These are phyloP conservation scores for Decapterus maruadsi DNA, from an alignment of 2,797 vertebrate genomes.

Conservation along the genomic window DNA sequence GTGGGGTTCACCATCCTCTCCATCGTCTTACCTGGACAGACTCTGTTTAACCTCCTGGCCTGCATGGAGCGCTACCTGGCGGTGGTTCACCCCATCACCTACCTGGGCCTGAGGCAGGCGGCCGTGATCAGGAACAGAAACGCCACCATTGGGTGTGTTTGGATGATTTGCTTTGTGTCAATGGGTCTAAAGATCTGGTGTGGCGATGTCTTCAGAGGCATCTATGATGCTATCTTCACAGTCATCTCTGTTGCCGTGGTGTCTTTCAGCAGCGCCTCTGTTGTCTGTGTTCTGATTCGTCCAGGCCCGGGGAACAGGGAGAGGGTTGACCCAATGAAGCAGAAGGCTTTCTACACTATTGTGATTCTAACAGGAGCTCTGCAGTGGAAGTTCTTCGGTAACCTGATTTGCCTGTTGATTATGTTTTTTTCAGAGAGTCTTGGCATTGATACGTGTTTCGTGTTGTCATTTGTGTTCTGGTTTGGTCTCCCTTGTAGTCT, in stretches of 20 bases:
- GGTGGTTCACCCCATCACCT: conserved; percentile 23
- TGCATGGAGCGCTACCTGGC: conserved; percentile 56
- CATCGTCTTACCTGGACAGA: conserved; percentile 3
- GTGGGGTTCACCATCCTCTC: neutral
- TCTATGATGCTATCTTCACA: no score
- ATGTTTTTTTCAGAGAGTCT: no score
- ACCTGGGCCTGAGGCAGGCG: no score
- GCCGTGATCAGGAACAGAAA: no score
- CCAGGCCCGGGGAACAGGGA: neutral
- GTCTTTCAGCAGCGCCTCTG: conserved; percentile 37
- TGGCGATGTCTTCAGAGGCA: no score
- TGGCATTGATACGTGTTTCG: fast-evolving
- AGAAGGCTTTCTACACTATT: conserved; percentile 22
- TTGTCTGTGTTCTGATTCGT: conserved; percentile 35
- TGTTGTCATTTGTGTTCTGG: fast-evolving
- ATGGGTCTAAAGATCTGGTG: no score
- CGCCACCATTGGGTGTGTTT: neutral
- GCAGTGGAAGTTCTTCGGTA: no score
- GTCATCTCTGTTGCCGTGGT: neutral
- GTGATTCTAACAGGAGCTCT: neutral
- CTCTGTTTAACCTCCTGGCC: conserved; percentile 28
- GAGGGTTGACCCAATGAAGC: conserved; percentile 13
- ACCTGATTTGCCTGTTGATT: no score
- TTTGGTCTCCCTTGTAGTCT: conserved; percentile 1
- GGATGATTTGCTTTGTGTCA: conserved; percentile 11